Base-by-base conservation (phyloP, 2,797 vertebrate species). In the Coreius guichenoti region DNA sequence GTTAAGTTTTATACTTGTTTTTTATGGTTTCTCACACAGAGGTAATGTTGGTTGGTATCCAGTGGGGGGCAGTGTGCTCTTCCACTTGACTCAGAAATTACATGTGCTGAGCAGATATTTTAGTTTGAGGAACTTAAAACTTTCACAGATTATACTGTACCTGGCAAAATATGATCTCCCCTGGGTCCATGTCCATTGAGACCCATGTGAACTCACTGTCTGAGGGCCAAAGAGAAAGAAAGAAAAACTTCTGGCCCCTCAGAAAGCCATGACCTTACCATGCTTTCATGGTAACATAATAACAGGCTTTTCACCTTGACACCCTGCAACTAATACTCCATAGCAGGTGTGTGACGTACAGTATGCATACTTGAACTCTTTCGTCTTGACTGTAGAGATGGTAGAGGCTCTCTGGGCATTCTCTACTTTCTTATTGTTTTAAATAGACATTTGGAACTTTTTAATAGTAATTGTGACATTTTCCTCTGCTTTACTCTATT, bases 51-150 rank as follows among this genome's bases (percentile, higher is more conserved):
- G 16, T 67, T 61, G 69, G 17, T 88, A 56, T 83, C 89, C 91
- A 93, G 83, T 63, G 47, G 90, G 86, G 82, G 91, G 92, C 90
- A 90, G 88, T 89, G 69, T 88, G 65, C 19, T 70, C 70, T 76
- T 82, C 63, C 67, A 26, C 36, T 79, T 14, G 4, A 86, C 31
- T 17, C 21, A 61, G 51, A 61, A 19, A 29, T 65, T 17, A 56
- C 54, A 54, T 45, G 49, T 36, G 12, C 75, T 51, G 67, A 88
- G 84, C 51, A 87, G 86, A 87, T 83, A 78, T 81, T 61, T 45
- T 17, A 43, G 7, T 45, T 29, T 49, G 33, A 85, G 51, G 19
- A 80, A 80, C 39, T 84, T 84, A 70, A 84, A 86, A 36, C 82
- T 47, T 47, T 56, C 36, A 81, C 51, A 84, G 86, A 82, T 86